Evolutionary conservation across 1,140 invertebrate species (phyloP).

Genomic region (Pectinophora gossypiella): DNA sequence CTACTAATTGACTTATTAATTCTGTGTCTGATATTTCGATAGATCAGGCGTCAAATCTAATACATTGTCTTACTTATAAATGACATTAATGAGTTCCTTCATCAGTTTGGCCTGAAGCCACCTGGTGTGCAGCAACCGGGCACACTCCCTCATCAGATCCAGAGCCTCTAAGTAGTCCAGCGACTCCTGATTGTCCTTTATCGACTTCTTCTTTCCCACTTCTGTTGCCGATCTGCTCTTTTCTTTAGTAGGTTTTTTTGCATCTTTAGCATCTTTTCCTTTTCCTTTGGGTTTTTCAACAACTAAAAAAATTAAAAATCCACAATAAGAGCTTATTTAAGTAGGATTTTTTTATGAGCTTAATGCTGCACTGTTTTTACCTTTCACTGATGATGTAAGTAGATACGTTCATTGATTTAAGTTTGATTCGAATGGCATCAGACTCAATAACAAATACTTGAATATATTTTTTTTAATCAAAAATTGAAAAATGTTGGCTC

Average conservation of each 20-base stretch:
- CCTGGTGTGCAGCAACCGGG: constrained; percentile 41
- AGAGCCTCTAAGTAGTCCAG: constrained; percentile 40
- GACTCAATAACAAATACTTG: no score
- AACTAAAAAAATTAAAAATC: not conserved
- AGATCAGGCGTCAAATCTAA: no score
- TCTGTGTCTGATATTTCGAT: not conserved
- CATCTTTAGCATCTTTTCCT: not conserved
- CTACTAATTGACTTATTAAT: no score
- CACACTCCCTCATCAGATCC: constrained; percentile 45
- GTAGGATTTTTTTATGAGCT: not conserved
- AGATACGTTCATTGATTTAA: no score
- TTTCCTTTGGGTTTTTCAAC: not conserved
- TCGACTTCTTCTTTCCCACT: not conserved
- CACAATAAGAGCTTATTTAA: not conserved
- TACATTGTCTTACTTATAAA: constrained; percentile 50
- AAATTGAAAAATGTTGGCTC: no score
- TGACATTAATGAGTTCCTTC: constrained; percentile 37
- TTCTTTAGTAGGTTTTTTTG: not conserved
- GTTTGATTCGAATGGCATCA: no score
- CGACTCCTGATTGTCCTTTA: not conserved
- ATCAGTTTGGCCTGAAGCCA: constrained; percentile 52
- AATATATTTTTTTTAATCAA: no score
- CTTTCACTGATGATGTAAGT: no score
- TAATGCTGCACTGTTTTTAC: no score
- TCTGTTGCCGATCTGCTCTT: not conserved